Conservation (phyloP, 1,140 invertebrate genomes). For the Rhopalosiphum padi region DNA sequence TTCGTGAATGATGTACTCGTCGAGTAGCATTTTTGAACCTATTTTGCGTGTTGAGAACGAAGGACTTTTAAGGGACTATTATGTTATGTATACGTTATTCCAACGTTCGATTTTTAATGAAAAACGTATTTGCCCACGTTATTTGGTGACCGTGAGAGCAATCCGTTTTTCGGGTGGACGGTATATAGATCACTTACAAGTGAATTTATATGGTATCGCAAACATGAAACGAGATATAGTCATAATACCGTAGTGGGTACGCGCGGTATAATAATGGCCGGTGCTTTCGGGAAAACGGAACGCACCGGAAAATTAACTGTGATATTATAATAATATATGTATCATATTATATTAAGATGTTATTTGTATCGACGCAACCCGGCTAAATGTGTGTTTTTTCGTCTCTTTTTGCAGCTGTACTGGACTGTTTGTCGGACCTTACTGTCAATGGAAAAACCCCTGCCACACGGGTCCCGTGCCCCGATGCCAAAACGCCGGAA, state of each 20-base stretch:
- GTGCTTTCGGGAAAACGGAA: neutral
- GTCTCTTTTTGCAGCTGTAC: constrained; percentile 77
- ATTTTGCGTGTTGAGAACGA: neutral
- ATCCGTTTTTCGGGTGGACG: too few relatives aligned
- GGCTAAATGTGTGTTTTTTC: neutral
- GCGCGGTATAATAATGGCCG: neutral
- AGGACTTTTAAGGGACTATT: too few relatives aligned
- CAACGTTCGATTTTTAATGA: too few relatives aligned
- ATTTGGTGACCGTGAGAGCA: too few relatives aligned
- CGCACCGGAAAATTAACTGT: neutral
- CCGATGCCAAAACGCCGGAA: constrained; percentile 91
- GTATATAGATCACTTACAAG: too few relatives aligned
- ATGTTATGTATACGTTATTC: too few relatives aligned
- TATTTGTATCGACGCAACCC: neutral
- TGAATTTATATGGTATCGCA: too few relatives aligned
- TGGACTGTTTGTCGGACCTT: constrained; percentile 88
- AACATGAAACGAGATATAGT: too few relatives aligned
- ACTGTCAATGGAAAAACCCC: constrained; percentile 91
- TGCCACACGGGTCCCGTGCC: constrained; percentile 81
- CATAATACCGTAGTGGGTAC: too few relatives aligned
- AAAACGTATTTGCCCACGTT: too few relatives aligned
- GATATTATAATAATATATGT: too few relatives aligned
- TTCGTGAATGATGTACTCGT: too few relatives aligned
- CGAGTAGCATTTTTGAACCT: neutral
- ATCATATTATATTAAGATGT: neutral